phyloP scores from a whole-genome alignment of 2,113 vertebrate genomes.

The Phoenicopterus ruber region DNA sequence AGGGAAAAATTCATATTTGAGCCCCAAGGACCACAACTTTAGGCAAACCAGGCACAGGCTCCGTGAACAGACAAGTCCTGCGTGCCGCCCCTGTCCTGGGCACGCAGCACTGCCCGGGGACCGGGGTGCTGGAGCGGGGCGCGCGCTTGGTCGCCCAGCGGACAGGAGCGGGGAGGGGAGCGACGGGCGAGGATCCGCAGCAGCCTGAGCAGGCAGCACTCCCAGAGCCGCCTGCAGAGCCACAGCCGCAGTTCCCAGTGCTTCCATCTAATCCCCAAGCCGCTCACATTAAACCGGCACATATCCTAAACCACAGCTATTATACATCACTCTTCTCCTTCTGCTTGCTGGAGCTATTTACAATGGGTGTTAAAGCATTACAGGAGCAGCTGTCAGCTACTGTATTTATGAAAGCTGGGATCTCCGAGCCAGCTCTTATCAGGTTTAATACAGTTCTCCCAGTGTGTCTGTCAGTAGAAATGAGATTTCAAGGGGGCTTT shows the following conservation, averaged over 20 bases:
- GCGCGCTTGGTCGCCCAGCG: background rate
- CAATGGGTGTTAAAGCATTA: background rate
- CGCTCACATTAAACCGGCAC: background rate
- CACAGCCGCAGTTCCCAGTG: rapidly evolving
- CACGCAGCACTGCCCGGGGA: rapidly evolving
- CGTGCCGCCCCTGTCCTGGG: background rate
- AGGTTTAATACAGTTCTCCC: background rate
- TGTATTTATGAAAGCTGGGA: background rate
- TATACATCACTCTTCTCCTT: background rate
- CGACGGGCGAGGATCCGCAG: background rate
- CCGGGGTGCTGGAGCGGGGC: background rate
- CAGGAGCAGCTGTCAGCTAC: background rate
- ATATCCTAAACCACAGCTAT: background rate
- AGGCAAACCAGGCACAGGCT: background rate
- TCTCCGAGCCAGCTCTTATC: background rate
- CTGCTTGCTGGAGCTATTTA: background rate
- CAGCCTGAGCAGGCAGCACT: background rate
- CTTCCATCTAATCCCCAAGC: background rate
- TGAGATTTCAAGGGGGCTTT: background rate
- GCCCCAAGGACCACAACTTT: background rate
- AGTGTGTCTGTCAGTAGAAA: background rate
- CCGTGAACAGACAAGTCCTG: background rate
- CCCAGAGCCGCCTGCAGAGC: background rate
- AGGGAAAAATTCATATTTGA: background rate
- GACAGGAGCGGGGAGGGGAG: background rate